phyloP scores from a whole-genome alignment of 2,888 invertebrate species.

The Brenthis daphne region DNA sequence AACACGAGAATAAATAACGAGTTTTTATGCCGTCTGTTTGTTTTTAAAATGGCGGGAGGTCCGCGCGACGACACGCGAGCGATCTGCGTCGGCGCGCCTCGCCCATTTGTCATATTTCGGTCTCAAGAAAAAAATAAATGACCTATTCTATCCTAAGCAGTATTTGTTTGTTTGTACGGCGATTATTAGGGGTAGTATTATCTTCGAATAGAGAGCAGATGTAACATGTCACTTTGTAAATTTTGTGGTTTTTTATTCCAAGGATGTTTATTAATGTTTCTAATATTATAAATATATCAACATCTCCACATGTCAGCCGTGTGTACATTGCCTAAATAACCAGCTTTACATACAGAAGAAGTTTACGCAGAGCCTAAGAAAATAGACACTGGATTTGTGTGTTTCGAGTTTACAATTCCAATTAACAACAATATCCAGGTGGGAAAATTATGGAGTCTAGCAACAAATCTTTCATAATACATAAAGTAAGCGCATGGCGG shows the following conservation, averaged over 20 bases:
- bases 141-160: conserved; percentile 72
- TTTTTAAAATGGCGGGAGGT: conserved; percentile 83
- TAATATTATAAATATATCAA: conserved; percentile 10
- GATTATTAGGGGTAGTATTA: conserved; percentile 77
- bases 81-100: conserved; percentile 62
- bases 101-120: conserved; percentile 81
- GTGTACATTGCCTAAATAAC: conserved; percentile 5
- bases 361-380: conserved; percentile 22
- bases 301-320: conserved; percentile 7
- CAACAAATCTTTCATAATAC: conserved; percentile 57
- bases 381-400: conserved; percentile 33
- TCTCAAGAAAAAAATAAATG: conserved; percentile 77
- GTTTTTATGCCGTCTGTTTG: conserved; percentile 80
- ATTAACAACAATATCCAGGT: conserved; percentile 60
- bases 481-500: conserved; percentile 65
- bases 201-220: conserved; percentile 68
- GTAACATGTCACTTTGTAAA: conserved; percentile 59
- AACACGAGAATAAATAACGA: conserved; percentile 80
- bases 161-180: conserved; percentile 77
- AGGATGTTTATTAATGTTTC: conserved; percentile 38
- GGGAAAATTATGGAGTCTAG: conserved; percentile 55
- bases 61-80: conserved; percentile 81
- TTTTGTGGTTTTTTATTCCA: conserved; percentile 51
- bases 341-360: conserved; percentile 26
- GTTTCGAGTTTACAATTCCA: conserved; percentile 50